These are phyloP conservation scores for Euproctis similis DNA, from an alignment of 2,888 invertebrate species.

Conservation along the genomic window DNA sequence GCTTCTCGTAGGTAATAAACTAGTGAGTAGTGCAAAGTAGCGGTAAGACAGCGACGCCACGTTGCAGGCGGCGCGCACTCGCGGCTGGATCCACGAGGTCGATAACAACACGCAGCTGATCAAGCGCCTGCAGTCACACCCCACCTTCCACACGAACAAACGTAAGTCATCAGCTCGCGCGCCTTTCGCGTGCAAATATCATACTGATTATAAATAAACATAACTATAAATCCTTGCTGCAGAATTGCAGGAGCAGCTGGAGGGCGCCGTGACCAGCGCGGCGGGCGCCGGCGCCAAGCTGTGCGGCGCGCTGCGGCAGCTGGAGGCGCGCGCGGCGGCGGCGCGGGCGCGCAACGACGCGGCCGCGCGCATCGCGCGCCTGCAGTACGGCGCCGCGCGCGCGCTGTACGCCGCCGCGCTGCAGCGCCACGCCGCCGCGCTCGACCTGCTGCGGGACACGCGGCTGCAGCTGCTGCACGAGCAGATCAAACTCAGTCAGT, in stretches of 20 bases:
- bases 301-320: conserved; percentile 71
- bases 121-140: conserved; percentile 75
- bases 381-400: conserved; percentile 65
- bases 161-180: too few species aligned
- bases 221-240: too few species aligned
- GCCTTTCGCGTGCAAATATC: too few species aligned
- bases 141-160: conserved; percentile 58
- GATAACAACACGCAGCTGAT: conserved; percentile 63
- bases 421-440: conserved; percentile 64
- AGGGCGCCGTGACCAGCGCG: conserved; percentile 70
- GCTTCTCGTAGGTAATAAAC: too few species aligned
- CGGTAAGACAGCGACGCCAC: background rate
- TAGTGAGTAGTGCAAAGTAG: background rate
- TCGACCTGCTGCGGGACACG: conserved; percentile 68
- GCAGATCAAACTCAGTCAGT: conserved; percentile 71
- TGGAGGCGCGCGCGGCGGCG: conserved; percentile 39
- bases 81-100: conserved; percentile 67
- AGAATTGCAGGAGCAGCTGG: conserved; percentile 79
- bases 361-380: conserved; percentile 53
- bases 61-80: conserved; percentile 65
- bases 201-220: too few species aligned
- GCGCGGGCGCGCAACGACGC: conserved; percentile 37
- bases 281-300: conserved; percentile 68
- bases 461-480: conserved; percentile 71
- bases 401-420: conserved; percentile 67